Evolutionary conservation across 1,140 invertebrate genomes (phyloP), one percentile per base, ranked within the genome.

Genomic region (Phymorhynchus buccinoides): DNA sequence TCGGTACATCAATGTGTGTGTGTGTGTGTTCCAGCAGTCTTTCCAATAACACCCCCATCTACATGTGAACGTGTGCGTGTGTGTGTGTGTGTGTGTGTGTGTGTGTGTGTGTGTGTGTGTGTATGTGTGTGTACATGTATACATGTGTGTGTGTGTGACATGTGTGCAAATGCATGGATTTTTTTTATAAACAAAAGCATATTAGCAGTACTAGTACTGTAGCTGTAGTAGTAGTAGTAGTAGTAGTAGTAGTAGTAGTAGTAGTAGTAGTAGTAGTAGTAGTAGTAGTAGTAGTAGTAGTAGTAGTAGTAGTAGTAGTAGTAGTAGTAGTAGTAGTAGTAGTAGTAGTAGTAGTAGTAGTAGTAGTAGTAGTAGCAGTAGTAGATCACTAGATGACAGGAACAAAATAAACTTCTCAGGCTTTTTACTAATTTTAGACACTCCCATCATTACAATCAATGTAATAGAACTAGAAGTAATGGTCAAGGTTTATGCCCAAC

Each of bases 171-270:
- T 48, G 3, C 41, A 42, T 79, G 41, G 14, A 18, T 78, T n/a
- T n/a, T n/a, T n/a, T n/a, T n/a, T n/a, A n/a, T n/a, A n/a, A n/a
- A n/a, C n/a, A n/a, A 66, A 18, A n/a, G 56, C 16, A n/a, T 16
- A 18, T 30, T 66, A 66, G 56, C 30, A 66, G 30, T 16, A n/a
- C n/a, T n/a, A n/a, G n/a, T n/a, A n/a, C n/a, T n/a, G n/a, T n/a
- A n/a, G n/a, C n/a, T n/a, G n/a, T 66, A 66, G 56, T 66, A 66
- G 56, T 66, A 66, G 56, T 66, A 66, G 56, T 66, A 66, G 56
- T 66, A 66, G 56, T 66, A 66, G 56, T 66, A 66, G 56, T 66
- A 66, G 56, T 66, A 66, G 56, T 66, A 66, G 56, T 66, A 66
- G 56, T 66, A 66, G 56, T 66, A 66, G 56, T 66, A 66, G 56